phyloP scores from a whole-genome alignment of 2,113 vertebrate species.

The Sciurus niger region DNA sequence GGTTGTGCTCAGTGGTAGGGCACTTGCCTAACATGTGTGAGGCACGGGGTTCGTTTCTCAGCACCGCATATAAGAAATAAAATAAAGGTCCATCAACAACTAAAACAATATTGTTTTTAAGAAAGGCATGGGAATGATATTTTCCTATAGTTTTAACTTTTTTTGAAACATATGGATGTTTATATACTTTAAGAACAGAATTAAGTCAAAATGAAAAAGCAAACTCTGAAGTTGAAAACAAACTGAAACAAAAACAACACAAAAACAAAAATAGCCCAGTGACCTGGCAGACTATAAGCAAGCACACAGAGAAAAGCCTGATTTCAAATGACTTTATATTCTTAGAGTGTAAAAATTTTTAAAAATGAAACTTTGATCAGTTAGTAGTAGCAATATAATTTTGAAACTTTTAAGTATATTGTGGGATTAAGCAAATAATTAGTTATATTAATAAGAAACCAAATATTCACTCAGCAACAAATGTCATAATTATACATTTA shows the following conservation, averaged over 20 bases:
- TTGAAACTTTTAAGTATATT: neutral
- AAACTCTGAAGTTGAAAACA: constrained; percentile 35
- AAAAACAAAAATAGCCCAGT: neutral
- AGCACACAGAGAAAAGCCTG: neutral
- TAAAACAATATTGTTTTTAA: too few species aligned
- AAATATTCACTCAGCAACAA: neutral
- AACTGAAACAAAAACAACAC: neutral
- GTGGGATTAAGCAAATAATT: neutral
- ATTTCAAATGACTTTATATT: neutral
- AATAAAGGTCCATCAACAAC: too few species aligned
- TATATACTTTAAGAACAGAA: constrained; percentile 17
- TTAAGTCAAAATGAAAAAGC: neutral
- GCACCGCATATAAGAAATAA: too few species aligned
- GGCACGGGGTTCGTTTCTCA: too few species aligned
- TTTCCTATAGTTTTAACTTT: neutral
- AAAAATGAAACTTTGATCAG: neutral
- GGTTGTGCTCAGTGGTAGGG: too few species aligned
- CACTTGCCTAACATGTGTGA: too few species aligned
- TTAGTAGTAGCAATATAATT: neutral
- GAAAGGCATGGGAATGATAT: neutral
- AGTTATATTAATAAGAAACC: neutral
- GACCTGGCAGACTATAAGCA: neutral
- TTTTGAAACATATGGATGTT: neutral
- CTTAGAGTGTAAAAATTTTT: neutral
- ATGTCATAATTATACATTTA: neutral